Evolutionary conservation across 2,888 invertebrate species (phyloP).

Genomic region (Rhamnusium bicolor): DNA sequence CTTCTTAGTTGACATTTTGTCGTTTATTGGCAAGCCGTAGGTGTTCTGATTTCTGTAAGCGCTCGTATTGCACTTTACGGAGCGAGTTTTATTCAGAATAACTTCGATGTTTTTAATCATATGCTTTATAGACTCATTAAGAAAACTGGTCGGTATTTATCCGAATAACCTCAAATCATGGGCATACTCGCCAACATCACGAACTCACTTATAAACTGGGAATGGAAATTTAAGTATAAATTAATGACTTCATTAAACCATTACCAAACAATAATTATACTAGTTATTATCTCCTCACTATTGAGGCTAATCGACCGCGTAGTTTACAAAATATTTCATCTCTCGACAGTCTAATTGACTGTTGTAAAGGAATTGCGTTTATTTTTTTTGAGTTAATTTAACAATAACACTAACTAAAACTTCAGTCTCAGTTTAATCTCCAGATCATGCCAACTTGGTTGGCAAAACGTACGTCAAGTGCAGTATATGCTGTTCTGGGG

Average conservation of each 20-base stretch:
- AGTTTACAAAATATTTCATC: too few relatives aligned
- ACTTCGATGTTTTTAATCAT: constrained; percentile 16
- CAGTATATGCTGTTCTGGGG: too few relatives aligned
- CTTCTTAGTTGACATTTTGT: constrained; percentile 32
- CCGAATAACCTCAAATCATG: constrained; percentile 21
- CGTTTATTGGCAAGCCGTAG: constrained; percentile 29
- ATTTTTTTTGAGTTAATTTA: too few relatives aligned
- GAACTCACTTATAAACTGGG: constrained; percentile 2
- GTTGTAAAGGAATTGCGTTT: too few relatives aligned
- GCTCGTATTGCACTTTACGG: background rate
- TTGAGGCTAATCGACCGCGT: background rate
- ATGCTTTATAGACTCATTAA: constrained; percentile 10
- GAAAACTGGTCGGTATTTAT: constrained; percentile 17
- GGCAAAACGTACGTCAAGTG: too few relatives aligned
- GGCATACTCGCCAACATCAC: constrained; percentile 10
- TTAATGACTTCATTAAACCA: constrained; percentile 25
- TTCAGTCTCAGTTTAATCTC: too few relatives aligned
- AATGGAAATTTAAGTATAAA: constrained; percentile 11
- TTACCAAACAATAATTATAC: background rate
- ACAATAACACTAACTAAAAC: too few relatives aligned
- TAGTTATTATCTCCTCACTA: background rate
- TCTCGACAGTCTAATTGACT: too few relatives aligned
- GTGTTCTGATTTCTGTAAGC: constrained; percentile 22
- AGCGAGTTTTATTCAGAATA: constrained; percentile 1
- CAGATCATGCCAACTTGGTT: too few relatives aligned